Conservation (phyloP, 2,797 vertebrate species). For the Enteromius paludinosus region DNA sequence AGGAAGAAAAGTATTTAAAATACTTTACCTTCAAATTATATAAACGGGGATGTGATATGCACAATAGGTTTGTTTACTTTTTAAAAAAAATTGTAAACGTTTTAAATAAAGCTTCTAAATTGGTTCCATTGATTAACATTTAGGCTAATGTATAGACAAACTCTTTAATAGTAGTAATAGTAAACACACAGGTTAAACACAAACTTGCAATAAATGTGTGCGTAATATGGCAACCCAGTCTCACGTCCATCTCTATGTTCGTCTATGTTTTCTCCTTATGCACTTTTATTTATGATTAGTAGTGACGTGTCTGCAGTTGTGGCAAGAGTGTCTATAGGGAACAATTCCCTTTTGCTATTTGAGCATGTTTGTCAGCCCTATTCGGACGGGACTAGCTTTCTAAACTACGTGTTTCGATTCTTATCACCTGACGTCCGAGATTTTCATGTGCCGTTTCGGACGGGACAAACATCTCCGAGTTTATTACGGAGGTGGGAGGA, state of each 20-base stretch:
- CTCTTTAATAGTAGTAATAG: background rate
- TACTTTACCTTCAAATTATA: background rate
- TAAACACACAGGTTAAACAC: background rate
- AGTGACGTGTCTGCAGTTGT: constrained; percentile 5
- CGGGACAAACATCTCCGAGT: too few species aligned
- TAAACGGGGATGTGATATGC: background rate
- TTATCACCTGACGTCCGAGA: too few species aligned
- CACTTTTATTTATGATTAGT: constrained; percentile 4
- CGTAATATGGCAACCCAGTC: too few species aligned
- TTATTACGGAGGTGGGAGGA: too few species aligned
- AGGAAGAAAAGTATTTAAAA: background rate
- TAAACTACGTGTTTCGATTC: too few species aligned
- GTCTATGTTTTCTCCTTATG: background rate
- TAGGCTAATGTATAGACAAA: background rate
- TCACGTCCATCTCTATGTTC: too few species aligned
- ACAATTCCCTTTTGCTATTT: constrained; percentile 73
- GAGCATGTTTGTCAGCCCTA: constrained; percentile 68
- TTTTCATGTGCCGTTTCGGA: too few species aligned
- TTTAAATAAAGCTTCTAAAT: background rate
- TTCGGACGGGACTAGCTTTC: too few species aligned
- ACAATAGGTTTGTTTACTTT: background rate
- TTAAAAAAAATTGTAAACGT: background rate
- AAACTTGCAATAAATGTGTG: background rate
- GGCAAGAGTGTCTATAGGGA: constrained; percentile 11
- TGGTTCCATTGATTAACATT: background rate